phyloP scores from a whole-genome alignment of 2,888 invertebrate genomes.

The Willowsia nigromaculata region DNA sequence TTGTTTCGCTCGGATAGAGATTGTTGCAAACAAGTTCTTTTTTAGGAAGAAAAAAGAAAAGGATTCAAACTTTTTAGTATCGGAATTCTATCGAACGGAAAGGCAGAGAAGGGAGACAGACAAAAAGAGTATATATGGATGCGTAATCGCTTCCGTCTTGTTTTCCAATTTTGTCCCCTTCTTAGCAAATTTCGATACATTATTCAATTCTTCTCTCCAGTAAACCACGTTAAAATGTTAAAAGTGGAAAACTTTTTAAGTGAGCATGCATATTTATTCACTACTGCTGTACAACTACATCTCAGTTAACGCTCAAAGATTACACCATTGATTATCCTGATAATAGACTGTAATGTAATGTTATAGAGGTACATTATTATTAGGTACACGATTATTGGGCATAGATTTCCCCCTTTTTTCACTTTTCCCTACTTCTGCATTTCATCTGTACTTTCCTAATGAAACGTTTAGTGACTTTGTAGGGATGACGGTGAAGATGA shows the following conservation, averaged over 20 bases:
- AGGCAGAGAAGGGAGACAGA: not conserved
- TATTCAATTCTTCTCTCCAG: conserved; percentile 23
- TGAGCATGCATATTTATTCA: no score
- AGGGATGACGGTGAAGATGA: not conserved
- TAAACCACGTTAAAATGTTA: conserved; percentile 4
- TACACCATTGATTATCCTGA: conserved; percentile 23
- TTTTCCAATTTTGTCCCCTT: conserved; percentile 29
- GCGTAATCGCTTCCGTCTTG: conserved; percentile 39
- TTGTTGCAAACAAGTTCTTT: conserved; percentile 30
- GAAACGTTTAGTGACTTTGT: conserved; percentile 77
- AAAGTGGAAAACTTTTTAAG: conserved; percentile 28
- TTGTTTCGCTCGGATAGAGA: conserved; percentile 60
- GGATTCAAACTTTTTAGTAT: conserved; percentile 28
- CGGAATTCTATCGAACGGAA: conserved; percentile 34
- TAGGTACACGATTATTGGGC: not conserved
- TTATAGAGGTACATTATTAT: not conserved
- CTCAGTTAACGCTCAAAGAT: conserved; percentile 19
- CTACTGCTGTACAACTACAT: no score
- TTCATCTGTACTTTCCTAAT: conserved; percentile 67
- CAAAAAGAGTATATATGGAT: not conserved
- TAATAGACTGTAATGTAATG: conserved; percentile 37
- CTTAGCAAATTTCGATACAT: not conserved
- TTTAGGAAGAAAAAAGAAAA: conserved; percentile 13
- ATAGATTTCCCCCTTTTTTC: not conserved
- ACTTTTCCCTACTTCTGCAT: not conserved